A percentile compares a stretch with the other conserved stretches of the same genome.
These are phyloP conservation scores for Drosophila novamexicana DNA, from an alignment of 1,140 invertebrate species.

Conservation along the genomic window DNA sequence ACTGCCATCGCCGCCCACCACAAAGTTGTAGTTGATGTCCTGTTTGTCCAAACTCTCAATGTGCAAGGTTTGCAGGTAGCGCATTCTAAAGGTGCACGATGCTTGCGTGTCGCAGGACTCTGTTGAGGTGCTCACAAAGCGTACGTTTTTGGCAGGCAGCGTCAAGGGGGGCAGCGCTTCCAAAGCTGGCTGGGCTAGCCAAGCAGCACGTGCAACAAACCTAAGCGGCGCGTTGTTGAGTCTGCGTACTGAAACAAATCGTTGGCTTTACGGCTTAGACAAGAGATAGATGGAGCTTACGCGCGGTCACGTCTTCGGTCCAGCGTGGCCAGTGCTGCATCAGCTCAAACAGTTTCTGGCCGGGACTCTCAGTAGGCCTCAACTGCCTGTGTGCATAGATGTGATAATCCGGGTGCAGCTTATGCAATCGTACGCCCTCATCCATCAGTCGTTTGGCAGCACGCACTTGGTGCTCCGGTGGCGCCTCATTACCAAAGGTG, in stretches of 20 bases:
- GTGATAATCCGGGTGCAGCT: conserved; percentile 86
- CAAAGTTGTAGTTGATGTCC: conserved; percentile 91
- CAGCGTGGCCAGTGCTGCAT: conserved; percentile 87
- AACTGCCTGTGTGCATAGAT: conserved; percentile 88
- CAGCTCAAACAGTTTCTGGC: conserved; percentile 86
- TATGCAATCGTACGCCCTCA: conserved; percentile 86
- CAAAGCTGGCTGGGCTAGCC: conserved; percentile 87
- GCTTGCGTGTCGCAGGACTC: conserved; percentile 54
- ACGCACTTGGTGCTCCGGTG: conserved; percentile 85
- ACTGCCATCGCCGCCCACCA: conserved; percentile 90
- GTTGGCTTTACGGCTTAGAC: background rate
- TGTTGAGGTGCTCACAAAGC: conserved; percentile 55
- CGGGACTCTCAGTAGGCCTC: conserved; percentile 87
- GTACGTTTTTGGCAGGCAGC: conserved; percentile 84
- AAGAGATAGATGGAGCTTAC: conserved; percentile 36
- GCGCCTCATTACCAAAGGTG: conserved; percentile 86
- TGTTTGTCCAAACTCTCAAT: conserved; percentile 85
- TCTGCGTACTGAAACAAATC: conserved; percentile 42
- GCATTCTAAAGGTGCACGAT: conserved; percentile 72
- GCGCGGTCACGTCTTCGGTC: conserved; percentile 49
- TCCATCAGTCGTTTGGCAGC: conserved; percentile 86
- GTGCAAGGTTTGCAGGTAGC: conserved; percentile 87
- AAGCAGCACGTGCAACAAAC: conserved; percentile 85
- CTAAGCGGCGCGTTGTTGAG: conserved; percentile 64
- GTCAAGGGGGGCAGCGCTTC: conserved; percentile 72